Evolutionary conservation across 2,888 invertebrate species (phyloP).

Genomic region (Cinara cedri): DNA sequence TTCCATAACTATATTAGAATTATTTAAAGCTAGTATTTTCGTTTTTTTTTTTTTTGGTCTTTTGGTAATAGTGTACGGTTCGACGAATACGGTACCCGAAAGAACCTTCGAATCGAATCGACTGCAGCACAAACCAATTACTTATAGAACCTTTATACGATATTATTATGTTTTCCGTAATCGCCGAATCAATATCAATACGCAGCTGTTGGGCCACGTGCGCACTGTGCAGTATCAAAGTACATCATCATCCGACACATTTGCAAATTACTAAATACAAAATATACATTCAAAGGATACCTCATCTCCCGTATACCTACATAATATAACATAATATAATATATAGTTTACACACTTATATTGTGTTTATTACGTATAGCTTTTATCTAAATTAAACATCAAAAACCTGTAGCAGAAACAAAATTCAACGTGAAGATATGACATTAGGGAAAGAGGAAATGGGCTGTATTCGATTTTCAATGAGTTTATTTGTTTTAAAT

Average conservation of each 20-base stretch:
- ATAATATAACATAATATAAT: not conserved
- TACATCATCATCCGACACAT: constrained; percentile 24
- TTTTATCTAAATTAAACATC: constrained; percentile 46
- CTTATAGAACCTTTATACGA: constrained; percentile 4
- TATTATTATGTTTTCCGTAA: constrained; percentile 1
- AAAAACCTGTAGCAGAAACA: not conserved
- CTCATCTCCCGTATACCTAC: not conserved
- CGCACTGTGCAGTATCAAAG: not conserved
- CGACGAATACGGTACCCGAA: not conserved
- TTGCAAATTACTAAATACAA: constrained; percentile 24
- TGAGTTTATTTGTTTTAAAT: no score
- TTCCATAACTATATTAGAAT: not conserved
- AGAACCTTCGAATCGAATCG: not conserved
- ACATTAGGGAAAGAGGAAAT: no score
- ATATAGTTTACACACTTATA: not conserved
- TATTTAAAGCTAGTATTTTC: not conserved
- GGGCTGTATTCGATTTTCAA: no score
- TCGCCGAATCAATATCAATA: constrained; percentile 2
- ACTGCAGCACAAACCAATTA: constrained; percentile 30
- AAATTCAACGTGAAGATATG: no score
- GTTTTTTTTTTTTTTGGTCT: no score
- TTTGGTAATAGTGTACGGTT: no score
- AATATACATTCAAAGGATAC: constrained; percentile 17
- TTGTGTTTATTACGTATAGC: constrained; percentile 16
- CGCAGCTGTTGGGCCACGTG: not conserved